Percentiles rank a stretch among this genome's conserved stretches.
Evolutionary conservation across 2,113 vertebrate species (phyloP).

Genomic region (Catagonus wagneri): DNA sequence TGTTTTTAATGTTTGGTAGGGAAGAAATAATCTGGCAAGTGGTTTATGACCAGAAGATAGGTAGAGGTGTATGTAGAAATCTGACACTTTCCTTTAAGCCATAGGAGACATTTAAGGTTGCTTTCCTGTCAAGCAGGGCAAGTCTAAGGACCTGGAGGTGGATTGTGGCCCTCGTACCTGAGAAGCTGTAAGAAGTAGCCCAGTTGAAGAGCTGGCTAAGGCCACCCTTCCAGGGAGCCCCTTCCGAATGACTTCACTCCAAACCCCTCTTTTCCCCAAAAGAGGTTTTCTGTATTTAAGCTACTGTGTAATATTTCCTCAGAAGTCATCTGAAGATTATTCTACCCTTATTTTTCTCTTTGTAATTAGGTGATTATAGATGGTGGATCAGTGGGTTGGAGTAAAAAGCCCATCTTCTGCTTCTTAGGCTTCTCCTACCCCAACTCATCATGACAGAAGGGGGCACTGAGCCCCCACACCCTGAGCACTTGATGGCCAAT

Average conservation of each 20-base stretch:
- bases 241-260: not conserved
- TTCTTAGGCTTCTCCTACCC: not conserved
- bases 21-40: not conserved
- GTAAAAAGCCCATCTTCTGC: not conserved
- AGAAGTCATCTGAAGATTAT: not conserved
- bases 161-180: too few relatives aligned
- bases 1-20: not conserved
- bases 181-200: not conserved
- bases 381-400: fast-evolving
- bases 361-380: not conserved
- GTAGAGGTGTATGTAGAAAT: not conserved
- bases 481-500: not conserved
- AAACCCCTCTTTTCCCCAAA: not conserved
- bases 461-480: too few relatives aligned
- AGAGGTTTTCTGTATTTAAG: not conserved
- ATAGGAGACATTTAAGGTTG: not conserved
- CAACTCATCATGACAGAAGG: fast-evolving
- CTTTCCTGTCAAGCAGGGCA: not conserved
- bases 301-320: not conserved
- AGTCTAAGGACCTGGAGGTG: not conserved
- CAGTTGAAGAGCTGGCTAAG: not conserved
- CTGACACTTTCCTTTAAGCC: not conserved
- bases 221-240: not conserved
- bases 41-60: not conserved
- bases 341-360: not conserved